These are phyloP conservation scores for Neogale vison DNA, from an alignment of 2,113 vertebrate species.

Conservation along the genomic window DNA sequence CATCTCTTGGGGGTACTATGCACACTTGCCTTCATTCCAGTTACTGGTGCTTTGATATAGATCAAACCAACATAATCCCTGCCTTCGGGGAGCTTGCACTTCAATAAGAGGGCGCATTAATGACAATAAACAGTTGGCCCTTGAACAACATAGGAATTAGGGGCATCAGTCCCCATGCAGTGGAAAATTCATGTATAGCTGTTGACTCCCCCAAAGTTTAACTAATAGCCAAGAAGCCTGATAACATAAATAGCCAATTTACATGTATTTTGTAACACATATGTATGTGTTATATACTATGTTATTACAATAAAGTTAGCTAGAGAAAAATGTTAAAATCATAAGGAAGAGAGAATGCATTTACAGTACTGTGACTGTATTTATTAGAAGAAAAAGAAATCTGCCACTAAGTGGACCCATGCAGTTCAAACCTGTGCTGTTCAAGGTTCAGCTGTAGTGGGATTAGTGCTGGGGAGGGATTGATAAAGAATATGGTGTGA, in stretches of 20 bases:
- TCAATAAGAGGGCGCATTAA: background rate
- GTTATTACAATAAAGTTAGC: background rate
- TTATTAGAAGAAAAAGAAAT: background rate
- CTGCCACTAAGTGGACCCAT: background rate
- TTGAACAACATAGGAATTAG: background rate
- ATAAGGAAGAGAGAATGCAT: background rate
- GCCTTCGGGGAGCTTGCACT: background rate
- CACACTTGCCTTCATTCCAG: background rate
- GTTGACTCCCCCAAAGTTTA: background rate
- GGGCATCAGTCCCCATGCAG: background rate
- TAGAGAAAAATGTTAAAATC: background rate
- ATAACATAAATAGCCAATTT: background rate
- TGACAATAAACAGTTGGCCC: background rate
- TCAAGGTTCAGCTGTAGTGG: background rate
- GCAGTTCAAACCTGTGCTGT: background rate
- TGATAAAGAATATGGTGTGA: background rate
- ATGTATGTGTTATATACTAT: background rate
- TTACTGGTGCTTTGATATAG: background rate
- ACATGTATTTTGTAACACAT: background rate
- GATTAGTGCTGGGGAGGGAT: background rate
- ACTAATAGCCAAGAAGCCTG: background rate
- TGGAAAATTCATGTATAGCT: background rate
- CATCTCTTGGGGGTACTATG: background rate
- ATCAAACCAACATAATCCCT: background rate
- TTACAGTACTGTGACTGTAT: background rate